These are phyloP conservation scores for Chymomyza procnemis DNA, from an alignment of 2,888 invertebrate genomes.

Conservation along the genomic window DNA sequence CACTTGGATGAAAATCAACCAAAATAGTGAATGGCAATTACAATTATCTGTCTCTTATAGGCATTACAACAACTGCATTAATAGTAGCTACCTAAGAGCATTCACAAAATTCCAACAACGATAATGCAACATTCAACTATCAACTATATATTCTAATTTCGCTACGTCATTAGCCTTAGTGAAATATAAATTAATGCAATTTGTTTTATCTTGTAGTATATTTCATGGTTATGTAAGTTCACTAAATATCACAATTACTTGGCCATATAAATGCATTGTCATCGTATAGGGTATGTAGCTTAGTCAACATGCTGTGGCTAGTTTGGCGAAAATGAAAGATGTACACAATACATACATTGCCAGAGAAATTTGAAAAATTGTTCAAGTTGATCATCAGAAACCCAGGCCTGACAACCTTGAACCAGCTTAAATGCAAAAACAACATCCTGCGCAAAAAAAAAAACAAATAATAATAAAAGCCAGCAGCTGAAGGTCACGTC, in stretches of 20 bases:
- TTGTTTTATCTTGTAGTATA: background rate
- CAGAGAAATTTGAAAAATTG: constrained; percentile 39
- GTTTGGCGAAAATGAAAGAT: constrained; percentile 57
- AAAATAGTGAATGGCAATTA: constrained; percentile 38
- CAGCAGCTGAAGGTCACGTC: constrained; percentile 41
- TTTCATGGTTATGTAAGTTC: background rate
- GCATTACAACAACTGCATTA: constrained; percentile 1
- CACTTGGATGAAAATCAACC: constrained; percentile 28
- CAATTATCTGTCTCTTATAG: background rate
- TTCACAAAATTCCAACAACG: background rate
- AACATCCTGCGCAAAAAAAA: constrained; percentile 18
- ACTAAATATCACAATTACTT: background rate
- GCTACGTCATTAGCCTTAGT: background rate
- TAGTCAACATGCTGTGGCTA: constrained; percentile 25
- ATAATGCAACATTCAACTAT: constrained; percentile 15
- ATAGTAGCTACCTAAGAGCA: background rate
- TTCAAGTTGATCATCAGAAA: background rate
- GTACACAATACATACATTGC: constrained; percentile 24
- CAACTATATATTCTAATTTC: background rate
- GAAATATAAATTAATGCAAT: background rate
- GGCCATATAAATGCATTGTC: background rate
- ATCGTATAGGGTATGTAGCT: background rate
- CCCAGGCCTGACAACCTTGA: constrained; percentile 42
- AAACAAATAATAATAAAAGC: constrained; percentile 16
- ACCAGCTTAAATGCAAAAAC: constrained; percentile 10